Conservation (phyloP, 2,113 vertebrate genomes). For the Oreocharis arfaki region DNA sequence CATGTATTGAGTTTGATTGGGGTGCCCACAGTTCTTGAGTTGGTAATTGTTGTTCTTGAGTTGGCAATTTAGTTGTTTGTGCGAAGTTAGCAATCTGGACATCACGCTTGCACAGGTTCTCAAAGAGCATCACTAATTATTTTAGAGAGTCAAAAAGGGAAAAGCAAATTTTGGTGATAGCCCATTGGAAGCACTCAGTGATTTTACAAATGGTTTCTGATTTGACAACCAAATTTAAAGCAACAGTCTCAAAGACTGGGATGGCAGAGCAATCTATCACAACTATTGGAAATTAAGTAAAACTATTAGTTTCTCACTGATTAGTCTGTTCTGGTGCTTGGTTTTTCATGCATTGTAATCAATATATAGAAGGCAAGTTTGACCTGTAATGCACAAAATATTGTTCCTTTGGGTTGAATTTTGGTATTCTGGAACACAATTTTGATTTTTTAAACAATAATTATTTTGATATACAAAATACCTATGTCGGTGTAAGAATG, state of each 20-base stretch:
- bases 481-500: neutral
- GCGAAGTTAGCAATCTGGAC: neutral
- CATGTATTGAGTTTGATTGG: neutral
- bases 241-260: neutral
- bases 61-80: neutral
- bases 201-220: neutral
- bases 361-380: neutral
- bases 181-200: neutral
- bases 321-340: neutral
- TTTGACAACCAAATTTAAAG: neutral
- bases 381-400: neutral
- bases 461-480: neutral
- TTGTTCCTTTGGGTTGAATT: neutral
- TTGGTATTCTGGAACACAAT: neutral
- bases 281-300: neutral
- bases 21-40: neutral
- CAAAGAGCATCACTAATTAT: neutral
- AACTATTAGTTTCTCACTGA: neutral
- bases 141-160: neutral
- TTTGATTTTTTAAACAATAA: neutral
- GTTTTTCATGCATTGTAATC: neutral
- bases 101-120: neutral
- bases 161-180: neutral
- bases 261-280: neutral
- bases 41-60: neutral